A percentile compares a stretch with the other conserved stretches of the same genome.
These are phyloP conservation scores for Vidua chalybeata DNA, from an alignment of 2,113 vertebrate genomes.

Conservation along the genomic window DNA sequence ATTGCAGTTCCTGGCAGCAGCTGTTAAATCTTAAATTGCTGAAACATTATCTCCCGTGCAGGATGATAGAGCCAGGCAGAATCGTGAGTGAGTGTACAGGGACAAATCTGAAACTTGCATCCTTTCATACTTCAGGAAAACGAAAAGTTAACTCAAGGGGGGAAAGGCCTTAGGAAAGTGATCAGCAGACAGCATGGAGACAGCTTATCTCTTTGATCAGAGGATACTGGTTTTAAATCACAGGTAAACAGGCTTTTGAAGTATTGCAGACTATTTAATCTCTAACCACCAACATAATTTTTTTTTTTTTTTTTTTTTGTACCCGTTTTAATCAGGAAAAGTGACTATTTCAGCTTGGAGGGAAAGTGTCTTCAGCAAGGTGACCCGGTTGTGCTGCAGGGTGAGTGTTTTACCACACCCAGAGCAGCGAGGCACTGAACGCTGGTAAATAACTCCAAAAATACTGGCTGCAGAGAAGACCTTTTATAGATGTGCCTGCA, in stretches of 20 bases:
- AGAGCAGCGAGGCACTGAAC: not conserved
- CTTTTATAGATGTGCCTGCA: not conserved
- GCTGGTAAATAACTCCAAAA: not conserved
- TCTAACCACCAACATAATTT: constrained; percentile 29
- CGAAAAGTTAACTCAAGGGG: not conserved
- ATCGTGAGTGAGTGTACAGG: not conserved
- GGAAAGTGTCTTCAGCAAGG: not conserved
- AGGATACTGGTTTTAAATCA: constrained; percentile 68
- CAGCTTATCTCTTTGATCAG: constrained; percentile 68
- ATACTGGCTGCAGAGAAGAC: no score
- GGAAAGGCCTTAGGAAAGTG: not conserved
- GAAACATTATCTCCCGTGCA: constrained; percentile 4
- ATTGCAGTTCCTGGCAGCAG: constrained; percentile 27
- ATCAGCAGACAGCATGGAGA: constrained; percentile 69
- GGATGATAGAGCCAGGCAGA: not conserved
- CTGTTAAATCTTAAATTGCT: constrained; percentile 47
- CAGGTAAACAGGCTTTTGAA: constrained; percentile 65
- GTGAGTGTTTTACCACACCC: not conserved
- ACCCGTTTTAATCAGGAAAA: constrained; percentile 14
- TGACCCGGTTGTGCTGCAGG: not conserved
- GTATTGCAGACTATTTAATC: constrained; percentile 10
- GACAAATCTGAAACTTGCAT: not conserved
- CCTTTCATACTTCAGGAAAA: not conserved
- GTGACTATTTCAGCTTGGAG: not conserved
- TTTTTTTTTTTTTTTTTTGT: not conserved